These are phyloP conservation scores for Lutra lutra DNA, from an alignment of 2,797 vertebrate species.

Conservation along the genomic window DNA sequence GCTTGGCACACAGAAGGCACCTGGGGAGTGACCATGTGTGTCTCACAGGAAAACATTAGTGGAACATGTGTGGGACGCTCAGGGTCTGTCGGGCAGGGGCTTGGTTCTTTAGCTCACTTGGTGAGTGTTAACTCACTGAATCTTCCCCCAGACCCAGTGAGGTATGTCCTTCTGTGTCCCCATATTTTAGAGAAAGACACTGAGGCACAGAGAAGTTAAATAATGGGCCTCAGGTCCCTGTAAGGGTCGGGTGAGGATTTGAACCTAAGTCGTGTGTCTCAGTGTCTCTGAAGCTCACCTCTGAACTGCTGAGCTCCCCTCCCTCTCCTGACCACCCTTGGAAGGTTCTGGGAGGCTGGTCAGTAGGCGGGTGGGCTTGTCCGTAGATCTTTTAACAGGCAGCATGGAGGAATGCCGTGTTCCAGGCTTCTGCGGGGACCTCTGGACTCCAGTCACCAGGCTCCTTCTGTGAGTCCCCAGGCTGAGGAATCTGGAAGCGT, in stretches of 20 bases:
- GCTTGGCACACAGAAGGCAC: background rate
- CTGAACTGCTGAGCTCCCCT: background rate
- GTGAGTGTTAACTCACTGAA: background rate
- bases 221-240: background rate
- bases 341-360: background rate
- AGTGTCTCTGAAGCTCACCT: background rate
- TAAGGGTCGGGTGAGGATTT: background rate
- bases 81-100: background rate
- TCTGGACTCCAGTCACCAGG: background rate
- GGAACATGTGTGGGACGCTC: background rate
- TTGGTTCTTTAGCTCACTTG: background rate
- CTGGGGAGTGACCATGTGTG: background rate
- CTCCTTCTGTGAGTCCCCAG: slow-evolving; percentile 3
- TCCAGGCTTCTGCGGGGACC: background rate
- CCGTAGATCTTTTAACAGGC: background rate
- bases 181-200: slow-evolving; percentile 22
- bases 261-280: background rate
- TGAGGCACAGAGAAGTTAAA: background rate
- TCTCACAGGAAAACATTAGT: background rate
- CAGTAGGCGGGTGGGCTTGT: background rate
- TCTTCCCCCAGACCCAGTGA: background rate
- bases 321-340: background rate
- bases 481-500: background rate
- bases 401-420: background rate
- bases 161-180: background rate